Base-by-base conservation (phyloP, 2,797 vertebrate species). In the Bradypodion pumilum region DNA sequence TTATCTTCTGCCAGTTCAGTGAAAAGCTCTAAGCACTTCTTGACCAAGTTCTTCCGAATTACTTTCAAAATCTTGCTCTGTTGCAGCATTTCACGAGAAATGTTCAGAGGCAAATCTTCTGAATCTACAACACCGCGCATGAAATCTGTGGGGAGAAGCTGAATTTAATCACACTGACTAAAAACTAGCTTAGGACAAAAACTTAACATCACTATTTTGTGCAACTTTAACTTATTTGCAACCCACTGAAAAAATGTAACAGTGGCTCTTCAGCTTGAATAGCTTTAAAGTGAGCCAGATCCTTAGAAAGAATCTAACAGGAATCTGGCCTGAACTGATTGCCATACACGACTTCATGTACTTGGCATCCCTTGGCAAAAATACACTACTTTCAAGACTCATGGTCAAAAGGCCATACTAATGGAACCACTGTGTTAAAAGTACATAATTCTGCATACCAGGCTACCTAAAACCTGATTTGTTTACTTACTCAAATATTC, bases 61-160 rank as follows among this genome's bases (percentile, higher is more conserved):
- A 99, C 98, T 83, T 99, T 99, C 74, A 99, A 94, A 91, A 99
- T 99, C 91, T 99, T 99, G 95, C 98, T 99, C 87, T 99, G 98
- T 86, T 99, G 98, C 85, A 99, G 92, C 98, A 98, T 99, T 94
- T 99, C 98, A 95, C 98, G 97, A 87, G 98, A 99, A 93, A 99
- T 99, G 73, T 99, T 99, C 70, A 99, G 94, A 72, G 98, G 98
- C 0, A 99, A 95, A 86, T 99, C 98, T 88, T 99, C 98, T 2
- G 98, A 99, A 86, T 99, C 98, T 66, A 99, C 98, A 70, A 99
- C 98, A 5, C 98, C 98, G 89, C 98, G 96, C 90, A 99, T 97
- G 91, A 98, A 99, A 88, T 98, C 98, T 98, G 88, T 3, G 23
- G 1, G 23, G 70, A 0, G 2, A 1, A 37, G 7, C 1, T 74